These are phyloP conservation scores for Bucorvus abyssinicus DNA, from an alignment of 2,797 vertebrate species.

Conservation along the genomic window DNA sequence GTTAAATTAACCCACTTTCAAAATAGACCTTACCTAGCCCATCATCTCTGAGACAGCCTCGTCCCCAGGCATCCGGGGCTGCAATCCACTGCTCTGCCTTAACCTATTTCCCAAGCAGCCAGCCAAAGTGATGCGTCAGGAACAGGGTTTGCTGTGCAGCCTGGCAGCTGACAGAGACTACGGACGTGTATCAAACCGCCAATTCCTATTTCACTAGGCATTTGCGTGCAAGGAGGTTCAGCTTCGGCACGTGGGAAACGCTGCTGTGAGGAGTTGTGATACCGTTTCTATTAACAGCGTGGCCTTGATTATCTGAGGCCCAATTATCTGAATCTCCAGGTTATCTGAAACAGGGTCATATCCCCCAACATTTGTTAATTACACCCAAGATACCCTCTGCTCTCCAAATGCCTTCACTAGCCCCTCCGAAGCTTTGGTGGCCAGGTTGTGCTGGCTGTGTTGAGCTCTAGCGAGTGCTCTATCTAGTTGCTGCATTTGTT, in stretches of 20 bases:
- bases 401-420: not conserved
- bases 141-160: not conserved
- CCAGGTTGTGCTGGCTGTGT: not conserved
- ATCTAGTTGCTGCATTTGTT: not conserved
- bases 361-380: constrained; percentile 38
- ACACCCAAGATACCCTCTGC: constrained; percentile 13
- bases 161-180: not conserved
- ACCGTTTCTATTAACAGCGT: not conserved
- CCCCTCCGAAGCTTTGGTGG: not conserved
- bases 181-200: fast-evolving
- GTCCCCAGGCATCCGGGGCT: constrained; percentile 39
- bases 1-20: constrained; percentile 68
- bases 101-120: constrained; percentile 56
- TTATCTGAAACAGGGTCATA: constrained; percentile 45
- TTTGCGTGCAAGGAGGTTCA: not conserved
- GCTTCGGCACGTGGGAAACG: fast-evolving
- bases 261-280: not conserved
- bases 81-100: constrained; percentile 34
- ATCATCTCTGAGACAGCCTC: constrained; percentile 17
- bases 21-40: constrained; percentile 53
- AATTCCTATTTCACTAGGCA: not conserved
- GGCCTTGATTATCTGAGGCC: constrained; percentile 34
- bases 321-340: constrained; percentile 38
- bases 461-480: not conserved
- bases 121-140: not conserved